phyloP scores from a whole-genome alignment of 2,888 invertebrate species.

The Gryllus longicercus region DNA sequence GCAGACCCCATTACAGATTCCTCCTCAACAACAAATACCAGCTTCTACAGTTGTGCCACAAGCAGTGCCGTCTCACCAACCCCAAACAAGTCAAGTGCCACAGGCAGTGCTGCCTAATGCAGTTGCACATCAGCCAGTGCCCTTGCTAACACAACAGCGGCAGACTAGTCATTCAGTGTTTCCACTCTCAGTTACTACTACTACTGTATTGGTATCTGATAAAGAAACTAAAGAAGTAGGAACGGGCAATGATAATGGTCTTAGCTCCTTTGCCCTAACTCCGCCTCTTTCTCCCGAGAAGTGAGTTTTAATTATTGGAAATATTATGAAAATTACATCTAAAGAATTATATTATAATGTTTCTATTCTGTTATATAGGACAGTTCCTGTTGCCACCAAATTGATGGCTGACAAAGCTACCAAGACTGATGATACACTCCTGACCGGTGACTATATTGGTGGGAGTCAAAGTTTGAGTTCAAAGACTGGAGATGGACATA shows the following conservation, averaged over 20 bases:
- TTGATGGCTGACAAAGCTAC: constrained; percentile 65
- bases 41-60: constrained; percentile 21
- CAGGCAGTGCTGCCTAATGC: constrained; percentile 29
- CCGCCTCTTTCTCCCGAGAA: constrained; percentile 62
- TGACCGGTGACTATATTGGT: constrained; percentile 41
- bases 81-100: constrained; percentile 32
- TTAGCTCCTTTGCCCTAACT: constrained; percentile 52
- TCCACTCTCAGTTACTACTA: neutral
- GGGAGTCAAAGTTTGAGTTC: constrained; percentile 32
- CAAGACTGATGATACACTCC: constrained; percentile 59
- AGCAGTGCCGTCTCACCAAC: neutral
- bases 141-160: neutral
- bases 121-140: constrained; percentile 39
- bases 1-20: neutral
- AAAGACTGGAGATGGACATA: constrained; percentile 25
- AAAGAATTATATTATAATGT: constrained; percentile 3
- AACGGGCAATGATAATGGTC: constrained; percentile 28
- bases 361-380: constrained; percentile 40
- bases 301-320: constrained; percentile 46
- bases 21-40: constrained; percentile 24
- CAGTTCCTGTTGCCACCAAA: constrained; percentile 47
- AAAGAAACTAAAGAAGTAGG: constrained; percentile 33
- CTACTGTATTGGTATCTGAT: constrained; percentile 19
- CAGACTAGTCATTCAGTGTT: neutral
- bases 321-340: neutral